Conservation (phyloP, 2,888 invertebrate species). For the Lissonota sp. region DNA sequence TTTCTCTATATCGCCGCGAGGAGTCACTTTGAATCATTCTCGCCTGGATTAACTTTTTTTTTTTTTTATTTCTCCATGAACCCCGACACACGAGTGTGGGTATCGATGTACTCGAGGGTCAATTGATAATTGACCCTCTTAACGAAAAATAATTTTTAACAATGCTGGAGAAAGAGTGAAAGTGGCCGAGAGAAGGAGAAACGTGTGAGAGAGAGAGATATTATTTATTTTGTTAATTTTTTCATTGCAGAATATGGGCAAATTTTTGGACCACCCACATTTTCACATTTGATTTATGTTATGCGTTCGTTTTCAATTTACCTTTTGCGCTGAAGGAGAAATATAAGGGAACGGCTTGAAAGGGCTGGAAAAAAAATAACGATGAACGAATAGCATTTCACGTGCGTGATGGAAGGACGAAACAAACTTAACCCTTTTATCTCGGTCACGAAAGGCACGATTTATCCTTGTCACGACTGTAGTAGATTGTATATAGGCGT, state of each 20-base stretch:
- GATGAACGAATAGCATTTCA: constrained; percentile 13
- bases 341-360: too few species aligned
- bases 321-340: too few species aligned
- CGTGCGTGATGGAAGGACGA: constrained; percentile 1
- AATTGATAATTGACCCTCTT: constrained; percentile 22
- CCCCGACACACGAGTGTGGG: constrained; percentile 34
- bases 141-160: constrained; percentile 11
- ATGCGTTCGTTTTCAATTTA: too few species aligned
- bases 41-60: too few species aligned
- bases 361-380: not conserved
- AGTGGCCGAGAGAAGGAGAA: too few species aligned
- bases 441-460: constrained; percentile 62
- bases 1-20: too few species aligned
- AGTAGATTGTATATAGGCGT: constrained; percentile 2
- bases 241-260: too few species aligned
- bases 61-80: too few species aligned
- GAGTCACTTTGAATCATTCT: constrained; percentile 52
- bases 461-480: constrained; percentile 54
- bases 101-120: constrained; percentile 26
- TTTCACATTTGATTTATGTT: too few species aligned
- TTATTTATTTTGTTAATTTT: too few species aligned
- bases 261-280: too few species aligned
- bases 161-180: not conserved
- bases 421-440: constrained; percentile 48
- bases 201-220: too few species aligned